phyloP scores from a whole-genome alignment of 2,888 invertebrate genomes.

The Andrena chrysosceles region DNA sequence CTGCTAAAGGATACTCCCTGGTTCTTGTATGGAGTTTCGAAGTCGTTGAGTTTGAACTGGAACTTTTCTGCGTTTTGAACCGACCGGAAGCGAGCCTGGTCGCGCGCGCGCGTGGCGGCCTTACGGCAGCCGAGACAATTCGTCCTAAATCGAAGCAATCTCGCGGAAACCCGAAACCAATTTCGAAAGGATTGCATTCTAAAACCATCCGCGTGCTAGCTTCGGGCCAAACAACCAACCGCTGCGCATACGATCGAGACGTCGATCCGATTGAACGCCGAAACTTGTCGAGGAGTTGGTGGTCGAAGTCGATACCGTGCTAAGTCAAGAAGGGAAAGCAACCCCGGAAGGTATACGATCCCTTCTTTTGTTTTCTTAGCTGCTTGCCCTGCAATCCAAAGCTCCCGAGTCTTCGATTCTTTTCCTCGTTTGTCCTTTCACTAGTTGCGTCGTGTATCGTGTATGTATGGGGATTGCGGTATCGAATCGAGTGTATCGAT shows the following conservation, averaged over 20 bases:
- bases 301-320: slow-evolving; percentile 39
- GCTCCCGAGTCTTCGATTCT: not conserved
- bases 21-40: slow-evolving; percentile 41
- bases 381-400: not conserved
- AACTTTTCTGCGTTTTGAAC: slow-evolving; percentile 48
- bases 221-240: slow-evolving; percentile 65
- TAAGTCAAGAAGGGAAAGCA: slow-evolving; percentile 27
- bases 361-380: not conserved
- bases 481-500: too few species aligned
- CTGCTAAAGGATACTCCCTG: slow-evolving; percentile 34
- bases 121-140: slow-evolving; percentile 69
- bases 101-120: slow-evolving; percentile 24
- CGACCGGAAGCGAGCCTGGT: slow-evolving; percentile 5
- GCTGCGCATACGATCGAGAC: slow-evolving; percentile 48
- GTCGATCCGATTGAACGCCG: slow-evolving; percentile 30
- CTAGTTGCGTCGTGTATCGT: not conserved
- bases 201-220: slow-evolving; percentile 75
- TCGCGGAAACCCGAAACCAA: slow-evolving; percentile 80
- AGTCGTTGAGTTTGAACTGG: slow-evolving; percentile 19
- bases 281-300: slow-evolving; percentile 42
- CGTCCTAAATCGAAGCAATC: slow-evolving; percentile 79
- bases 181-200: slow-evolving; percentile 82
- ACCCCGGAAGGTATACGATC: not conserved
- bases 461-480: not conserved
- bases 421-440: not conserved